phyloP scores from a whole-genome alignment of 2,797 vertebrate genomes.

The Falco columbarius region DNA sequence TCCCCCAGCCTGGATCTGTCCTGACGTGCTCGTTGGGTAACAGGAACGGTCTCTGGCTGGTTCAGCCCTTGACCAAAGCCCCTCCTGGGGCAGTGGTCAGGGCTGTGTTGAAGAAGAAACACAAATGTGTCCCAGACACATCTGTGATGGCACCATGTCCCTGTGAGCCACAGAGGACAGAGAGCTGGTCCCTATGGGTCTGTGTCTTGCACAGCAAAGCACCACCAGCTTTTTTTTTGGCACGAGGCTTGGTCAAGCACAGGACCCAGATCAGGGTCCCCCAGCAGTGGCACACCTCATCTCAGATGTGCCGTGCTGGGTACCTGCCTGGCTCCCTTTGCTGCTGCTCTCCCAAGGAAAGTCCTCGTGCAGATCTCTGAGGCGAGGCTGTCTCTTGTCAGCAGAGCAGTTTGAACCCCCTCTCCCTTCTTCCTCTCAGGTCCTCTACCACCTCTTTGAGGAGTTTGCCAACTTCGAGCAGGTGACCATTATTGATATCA shows the following conservation, averaged over 20 bases:
- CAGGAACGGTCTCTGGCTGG: neutral
- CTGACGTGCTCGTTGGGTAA: neutral
- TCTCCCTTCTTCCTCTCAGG: slow-evolving; percentile 73
- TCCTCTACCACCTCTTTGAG: slow-evolving; percentile 96
- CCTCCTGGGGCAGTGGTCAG: accelerated
- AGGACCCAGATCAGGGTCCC: neutral
- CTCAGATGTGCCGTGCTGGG: neutral
- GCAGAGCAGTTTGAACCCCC: neutral
- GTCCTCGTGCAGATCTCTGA: accelerated
- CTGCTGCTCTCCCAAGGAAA: neutral
- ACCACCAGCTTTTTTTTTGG: neutral
- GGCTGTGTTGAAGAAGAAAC: neutral
- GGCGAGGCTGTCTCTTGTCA: neutral
- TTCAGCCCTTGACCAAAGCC: neutral
- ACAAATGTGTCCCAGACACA: neutral
- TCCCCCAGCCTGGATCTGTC: neutral
- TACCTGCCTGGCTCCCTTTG: neutral
- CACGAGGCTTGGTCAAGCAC: neutral
- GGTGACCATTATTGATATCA: slow-evolving; percentile 82
- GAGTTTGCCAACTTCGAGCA: slow-evolving; percentile 81
- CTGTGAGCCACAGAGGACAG: accelerated
- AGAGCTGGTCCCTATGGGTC: neutral
- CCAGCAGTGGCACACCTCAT: neutral
- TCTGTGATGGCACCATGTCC: accelerated
- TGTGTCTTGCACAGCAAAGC: neutral